Conservation (phyloP, 2,797 vertebrate genomes). For the Carcharodon carcharias region DNA sequence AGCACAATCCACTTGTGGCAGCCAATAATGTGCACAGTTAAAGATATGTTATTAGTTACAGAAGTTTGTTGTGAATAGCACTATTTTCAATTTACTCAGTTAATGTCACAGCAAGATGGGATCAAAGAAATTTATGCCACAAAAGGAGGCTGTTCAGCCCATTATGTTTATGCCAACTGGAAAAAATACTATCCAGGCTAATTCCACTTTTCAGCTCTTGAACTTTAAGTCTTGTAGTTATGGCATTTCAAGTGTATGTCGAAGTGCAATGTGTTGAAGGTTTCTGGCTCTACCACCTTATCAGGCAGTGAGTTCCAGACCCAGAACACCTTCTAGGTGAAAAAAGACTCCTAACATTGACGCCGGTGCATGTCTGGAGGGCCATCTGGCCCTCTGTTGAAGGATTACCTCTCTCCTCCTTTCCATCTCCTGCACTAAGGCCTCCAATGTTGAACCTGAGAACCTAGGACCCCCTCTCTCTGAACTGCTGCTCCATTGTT, state of each 20-base stretch:
- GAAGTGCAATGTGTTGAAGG: not conserved
- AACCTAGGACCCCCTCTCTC: not conserved
- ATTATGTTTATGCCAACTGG: no score
- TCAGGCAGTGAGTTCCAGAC: not conserved
- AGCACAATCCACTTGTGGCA: not conserved
- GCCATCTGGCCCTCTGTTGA: not conserved
- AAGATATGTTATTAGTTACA: not conserved
- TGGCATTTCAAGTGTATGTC: no score
- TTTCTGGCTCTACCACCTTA: not conserved
- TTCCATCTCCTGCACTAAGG: not conserved
- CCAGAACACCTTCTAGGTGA: no score
- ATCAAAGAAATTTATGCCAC: no score
- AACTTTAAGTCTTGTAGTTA: no score
- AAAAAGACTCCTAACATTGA: no score
- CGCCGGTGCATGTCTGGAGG: not conserved
- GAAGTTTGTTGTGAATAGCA: not conserved
- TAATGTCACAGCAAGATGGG: not conserved
- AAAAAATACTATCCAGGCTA: no score
- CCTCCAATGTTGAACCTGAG: not conserved
- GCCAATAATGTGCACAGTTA: not conserved
- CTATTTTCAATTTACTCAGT: not conserved
- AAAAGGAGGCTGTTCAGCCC: no score
- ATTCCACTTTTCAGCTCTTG: no score
- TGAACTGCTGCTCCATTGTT: not conserved
- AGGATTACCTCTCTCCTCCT: not conserved